These are phyloP conservation scores for Hycleus phaleratus DNA, from an alignment of 1,140 invertebrate genomes.

Conservation along the genomic window DNA sequence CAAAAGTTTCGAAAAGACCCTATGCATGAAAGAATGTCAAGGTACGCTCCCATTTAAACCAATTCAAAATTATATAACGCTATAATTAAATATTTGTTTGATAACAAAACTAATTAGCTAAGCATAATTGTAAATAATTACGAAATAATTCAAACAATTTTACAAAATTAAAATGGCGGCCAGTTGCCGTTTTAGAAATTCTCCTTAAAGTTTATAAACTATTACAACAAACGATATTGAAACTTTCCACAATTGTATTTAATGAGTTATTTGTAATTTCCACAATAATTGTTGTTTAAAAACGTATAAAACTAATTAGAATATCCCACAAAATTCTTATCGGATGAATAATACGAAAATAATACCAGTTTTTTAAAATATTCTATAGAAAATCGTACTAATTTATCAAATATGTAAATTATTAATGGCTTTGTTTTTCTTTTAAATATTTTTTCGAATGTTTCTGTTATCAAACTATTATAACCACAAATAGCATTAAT, in stretches of 20 bases:
- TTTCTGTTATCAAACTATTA: neutral
- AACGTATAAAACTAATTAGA: too few species aligned
- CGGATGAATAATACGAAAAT: too few species aligned
- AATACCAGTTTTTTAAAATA: too few species aligned
- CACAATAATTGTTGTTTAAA: too few species aligned
- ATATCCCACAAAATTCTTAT: too few species aligned
- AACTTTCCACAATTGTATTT: too few species aligned
- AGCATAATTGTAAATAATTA: neutral
- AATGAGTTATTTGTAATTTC: too few species aligned
- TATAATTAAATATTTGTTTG: neutral
- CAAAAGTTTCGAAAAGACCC: conserved; percentile 23
- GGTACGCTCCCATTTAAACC: conserved; percentile 16
- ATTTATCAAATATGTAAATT: neutral
- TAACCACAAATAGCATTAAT: too few species aligned
- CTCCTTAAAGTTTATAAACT: too few species aligned
- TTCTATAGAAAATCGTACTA: too few species aligned
- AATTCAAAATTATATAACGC: neutral
- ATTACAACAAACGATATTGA: too few species aligned
- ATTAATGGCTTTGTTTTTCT: neutral
- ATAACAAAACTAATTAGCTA: neutral
- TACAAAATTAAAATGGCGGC: neutral
- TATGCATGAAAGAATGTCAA: conserved; percentile 30
- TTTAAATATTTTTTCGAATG: neutral
- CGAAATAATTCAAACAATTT: neutral
- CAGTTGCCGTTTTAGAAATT: neutral